Conservation (phyloP, 2,888 invertebrate species). For the Cabera pusaria region DNA sequence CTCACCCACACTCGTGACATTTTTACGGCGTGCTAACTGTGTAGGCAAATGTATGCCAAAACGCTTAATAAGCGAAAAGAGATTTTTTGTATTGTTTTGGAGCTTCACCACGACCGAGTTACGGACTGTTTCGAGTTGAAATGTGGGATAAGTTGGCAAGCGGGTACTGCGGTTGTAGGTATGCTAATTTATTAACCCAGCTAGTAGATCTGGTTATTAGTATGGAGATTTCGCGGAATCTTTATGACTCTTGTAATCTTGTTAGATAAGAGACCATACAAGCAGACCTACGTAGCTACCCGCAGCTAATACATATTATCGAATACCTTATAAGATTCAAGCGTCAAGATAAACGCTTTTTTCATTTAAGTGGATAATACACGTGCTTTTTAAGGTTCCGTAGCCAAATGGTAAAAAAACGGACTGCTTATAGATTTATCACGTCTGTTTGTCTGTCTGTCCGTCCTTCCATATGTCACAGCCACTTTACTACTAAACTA, state of each 20-base stretch:
- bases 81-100: constrained; percentile 36
- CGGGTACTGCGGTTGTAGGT: constrained; percentile 37
- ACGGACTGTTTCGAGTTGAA: constrained; percentile 34
- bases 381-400: no score
- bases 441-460: no score
- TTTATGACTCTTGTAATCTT: constrained; percentile 29
- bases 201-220: constrained; percentile 38
- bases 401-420: no score
- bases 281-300: no score
- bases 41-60: constrained; percentile 35
- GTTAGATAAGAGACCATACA: constrained; percentile 16
- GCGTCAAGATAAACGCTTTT: no score
- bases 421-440: no score
- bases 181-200: constrained; percentile 45
- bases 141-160: constrained; percentile 37
- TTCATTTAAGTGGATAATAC: no score
- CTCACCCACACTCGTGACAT: constrained; percentile 37
- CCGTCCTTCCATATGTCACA: no score
- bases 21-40: constrained; percentile 43
- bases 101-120: constrained; percentile 32
- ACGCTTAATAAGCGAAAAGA: constrained; percentile 41
- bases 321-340: no score
- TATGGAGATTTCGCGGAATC: constrained; percentile 34
- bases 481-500: no score
- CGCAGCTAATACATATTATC: no score